Percentiles rank a stretch among this genome's conserved stretches.
These are phyloP conservation scores for Andrena hattorfiana DNA, from an alignment of 2,888 invertebrate species.

Conservation along the genomic window DNA sequence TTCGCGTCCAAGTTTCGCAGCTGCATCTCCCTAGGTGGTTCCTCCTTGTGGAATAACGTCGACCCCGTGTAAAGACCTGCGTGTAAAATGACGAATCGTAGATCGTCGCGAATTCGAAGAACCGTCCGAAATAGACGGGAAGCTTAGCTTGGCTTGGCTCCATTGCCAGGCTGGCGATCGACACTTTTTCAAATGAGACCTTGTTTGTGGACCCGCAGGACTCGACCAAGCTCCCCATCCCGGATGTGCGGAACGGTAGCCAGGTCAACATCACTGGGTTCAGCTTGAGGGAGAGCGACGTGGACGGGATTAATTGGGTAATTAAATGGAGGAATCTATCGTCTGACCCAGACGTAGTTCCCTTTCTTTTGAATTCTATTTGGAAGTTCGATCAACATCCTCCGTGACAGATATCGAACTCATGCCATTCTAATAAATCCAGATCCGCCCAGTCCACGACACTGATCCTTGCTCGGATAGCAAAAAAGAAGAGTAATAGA, in stretches of 20 bases:
- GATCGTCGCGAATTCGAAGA: conserved; percentile 13
- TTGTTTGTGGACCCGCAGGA: conserved; percentile 68
- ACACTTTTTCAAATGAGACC: conserved; percentile 45
- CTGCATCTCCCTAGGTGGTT: neutral
- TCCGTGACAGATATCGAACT: too few species aligned
- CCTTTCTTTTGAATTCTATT: neutral
- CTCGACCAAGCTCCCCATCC: conserved; percentile 70
- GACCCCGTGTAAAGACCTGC: neutral
- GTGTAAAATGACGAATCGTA: conserved; percentile 20
- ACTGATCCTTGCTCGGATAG: neutral
- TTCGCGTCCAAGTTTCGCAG: conserved; percentile 27
- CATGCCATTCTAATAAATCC: too few species aligned
- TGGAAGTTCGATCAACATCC: too few species aligned
- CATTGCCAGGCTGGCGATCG: conserved; percentile 25
- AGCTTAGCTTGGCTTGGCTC: conserved; percentile 35
- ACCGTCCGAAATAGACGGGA: conserved; percentile 29
- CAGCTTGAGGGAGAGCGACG: conserved; percentile 72
- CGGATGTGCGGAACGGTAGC: conserved; percentile 70
- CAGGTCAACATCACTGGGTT: conserved; percentile 78
- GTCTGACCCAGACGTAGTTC: neutral
- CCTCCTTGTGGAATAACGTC: conserved; percentile 12
- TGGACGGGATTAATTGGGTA: conserved; percentile 64
- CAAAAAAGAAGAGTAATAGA: neutral
- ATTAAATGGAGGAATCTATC: conserved; percentile 14
- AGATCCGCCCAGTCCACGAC: too few species aligned